Evolutionary conservation across 1,140 invertebrate species (phyloP).

Genomic region (Maniola jurtina): DNA sequence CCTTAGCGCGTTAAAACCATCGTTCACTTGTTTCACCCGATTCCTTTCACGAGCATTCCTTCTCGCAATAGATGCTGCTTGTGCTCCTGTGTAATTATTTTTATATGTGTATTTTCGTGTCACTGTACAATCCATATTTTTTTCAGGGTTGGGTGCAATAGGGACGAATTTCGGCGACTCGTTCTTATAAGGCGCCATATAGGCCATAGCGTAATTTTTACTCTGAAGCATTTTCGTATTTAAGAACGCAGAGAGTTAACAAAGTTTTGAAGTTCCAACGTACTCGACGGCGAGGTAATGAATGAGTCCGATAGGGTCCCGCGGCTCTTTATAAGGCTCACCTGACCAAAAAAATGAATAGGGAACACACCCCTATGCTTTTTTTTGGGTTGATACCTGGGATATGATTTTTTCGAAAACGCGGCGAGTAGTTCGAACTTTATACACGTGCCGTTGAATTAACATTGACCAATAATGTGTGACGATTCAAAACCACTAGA

Average conservation of each 20-base stretch:
- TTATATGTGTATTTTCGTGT: conserved; percentile 83
- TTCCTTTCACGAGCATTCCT: conserved; percentile 97
- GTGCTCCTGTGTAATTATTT: conserved; percentile 79
- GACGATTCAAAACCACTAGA: conserved; percentile 1
- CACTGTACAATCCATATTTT: conserved; percentile 48
- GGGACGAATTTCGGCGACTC: conserved; percentile 63
- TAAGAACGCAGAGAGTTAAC: conserved; percentile 11
- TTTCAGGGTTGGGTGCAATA: conserved; percentile 73
- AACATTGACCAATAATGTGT: conserved; percentile 43
- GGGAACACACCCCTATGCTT: conserved; percentile 59
- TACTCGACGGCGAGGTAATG: conserved; percentile 40
- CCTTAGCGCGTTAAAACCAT: conserved; percentile 92
- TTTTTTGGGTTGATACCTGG: conserved; percentile 64
- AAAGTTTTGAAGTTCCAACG: conserved; percentile 16
- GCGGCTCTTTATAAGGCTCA: conserved; percentile 57
- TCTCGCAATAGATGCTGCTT: conserved; percentile 91
- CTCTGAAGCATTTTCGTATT: conserved; percentile 51
- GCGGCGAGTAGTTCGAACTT: conserved; percentile 36
- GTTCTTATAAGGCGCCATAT: conserved; percentile 41
- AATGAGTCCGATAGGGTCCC: conserved; percentile 51
- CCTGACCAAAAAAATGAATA: conserved; percentile 66
- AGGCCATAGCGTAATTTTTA: conserved; percentile 43
- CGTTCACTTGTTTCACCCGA: conserved; percentile 97
- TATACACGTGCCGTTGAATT: conserved; percentile 68
- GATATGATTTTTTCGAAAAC: conserved; percentile 42